Conservation (phyloP, 2,888 invertebrate species). For the Hirtodrosophila duncani region DNA sequence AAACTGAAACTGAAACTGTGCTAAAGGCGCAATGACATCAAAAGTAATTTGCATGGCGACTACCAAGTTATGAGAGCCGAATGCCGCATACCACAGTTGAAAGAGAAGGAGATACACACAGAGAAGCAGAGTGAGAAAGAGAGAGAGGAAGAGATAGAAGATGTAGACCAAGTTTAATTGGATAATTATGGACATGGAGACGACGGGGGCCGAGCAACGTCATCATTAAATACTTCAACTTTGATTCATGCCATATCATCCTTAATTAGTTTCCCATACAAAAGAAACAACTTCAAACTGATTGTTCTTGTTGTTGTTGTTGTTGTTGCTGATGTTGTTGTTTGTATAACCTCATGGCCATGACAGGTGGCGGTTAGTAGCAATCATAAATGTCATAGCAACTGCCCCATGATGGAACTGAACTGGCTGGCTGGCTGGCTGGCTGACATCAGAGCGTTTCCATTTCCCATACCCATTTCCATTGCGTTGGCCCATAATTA, state of each 20-base stretch:
- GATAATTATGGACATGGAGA: conserved; percentile 31
- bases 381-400: conserved; percentile 34
- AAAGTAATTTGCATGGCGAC: conserved; percentile 28
- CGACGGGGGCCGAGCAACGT: conserved; percentile 20
- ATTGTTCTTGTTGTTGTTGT: conserved; percentile 20
- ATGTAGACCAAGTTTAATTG: conserved; percentile 31
- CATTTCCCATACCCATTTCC: too few relatives aligned
- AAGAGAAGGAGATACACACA: conserved; percentile 8
- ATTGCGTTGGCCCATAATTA: conserved; percentile 33
- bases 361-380: conserved; percentile 21
- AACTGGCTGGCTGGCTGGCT: conserved; percentile 3
- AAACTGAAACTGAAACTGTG: conserved; percentile 17
- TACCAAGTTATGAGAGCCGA: neutral
- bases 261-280: conserved; percentile 32
- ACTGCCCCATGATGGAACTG: conserved; percentile 12
- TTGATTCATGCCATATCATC: conserved; percentile 29
- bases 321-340: neutral
- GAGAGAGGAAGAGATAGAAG: neutral
- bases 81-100: too few relatives aligned
- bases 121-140: neutral
- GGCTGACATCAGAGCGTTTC: too few relatives aligned
- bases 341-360: conserved; percentile 1
- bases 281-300: neutral
- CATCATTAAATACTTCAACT: conserved; percentile 38
- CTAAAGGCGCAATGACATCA: conserved; percentile 31